Conservation (phyloP, 2,113 vertebrate species). For the Progne subis region DNA sequence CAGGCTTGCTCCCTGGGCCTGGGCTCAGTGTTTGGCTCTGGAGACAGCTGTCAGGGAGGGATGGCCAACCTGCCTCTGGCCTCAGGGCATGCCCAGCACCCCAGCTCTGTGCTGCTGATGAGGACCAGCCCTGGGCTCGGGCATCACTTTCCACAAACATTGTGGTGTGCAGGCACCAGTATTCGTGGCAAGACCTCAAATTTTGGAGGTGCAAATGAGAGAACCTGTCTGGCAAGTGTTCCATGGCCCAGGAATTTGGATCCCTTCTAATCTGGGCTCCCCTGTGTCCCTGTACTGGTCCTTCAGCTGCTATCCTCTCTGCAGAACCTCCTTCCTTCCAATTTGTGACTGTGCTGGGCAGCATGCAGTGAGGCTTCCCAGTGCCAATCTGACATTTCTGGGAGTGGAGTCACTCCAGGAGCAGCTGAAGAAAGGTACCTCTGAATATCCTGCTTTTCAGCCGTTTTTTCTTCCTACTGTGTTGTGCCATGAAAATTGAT, state of each 20-base stretch:
- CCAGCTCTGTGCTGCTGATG: not conserved
- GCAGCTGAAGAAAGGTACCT: not conserved
- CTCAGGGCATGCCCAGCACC: not conserved
- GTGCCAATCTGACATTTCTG: not conserved
- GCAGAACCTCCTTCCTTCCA: not conserved
- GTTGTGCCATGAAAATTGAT: not conserved
- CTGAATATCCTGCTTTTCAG: not conserved
- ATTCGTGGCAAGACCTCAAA: not conserved
- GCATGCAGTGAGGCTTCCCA: not conserved
- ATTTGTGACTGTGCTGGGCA: fast-evolving
- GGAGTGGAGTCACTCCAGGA: not conserved
- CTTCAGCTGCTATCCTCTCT: not conserved
- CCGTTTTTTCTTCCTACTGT: not conserved
- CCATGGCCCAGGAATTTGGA: not conserved
- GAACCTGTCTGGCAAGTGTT: not conserved
- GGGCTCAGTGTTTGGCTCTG: not conserved
- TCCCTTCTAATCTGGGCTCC: not conserved
- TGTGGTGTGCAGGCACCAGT: fast-evolving
- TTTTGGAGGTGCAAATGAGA: not conserved
- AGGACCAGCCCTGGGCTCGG: not conserved
- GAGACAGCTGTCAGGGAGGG: not conserved
- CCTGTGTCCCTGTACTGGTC: not conserved
- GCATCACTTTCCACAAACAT: not conserved
- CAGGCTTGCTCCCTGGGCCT: not conserved
- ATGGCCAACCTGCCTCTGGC: not conserved